These are phyloP conservation scores for Scyliorhinus canicula DNA, from an alignment of 2,797 vertebrate species.

Conservation along the genomic window DNA sequence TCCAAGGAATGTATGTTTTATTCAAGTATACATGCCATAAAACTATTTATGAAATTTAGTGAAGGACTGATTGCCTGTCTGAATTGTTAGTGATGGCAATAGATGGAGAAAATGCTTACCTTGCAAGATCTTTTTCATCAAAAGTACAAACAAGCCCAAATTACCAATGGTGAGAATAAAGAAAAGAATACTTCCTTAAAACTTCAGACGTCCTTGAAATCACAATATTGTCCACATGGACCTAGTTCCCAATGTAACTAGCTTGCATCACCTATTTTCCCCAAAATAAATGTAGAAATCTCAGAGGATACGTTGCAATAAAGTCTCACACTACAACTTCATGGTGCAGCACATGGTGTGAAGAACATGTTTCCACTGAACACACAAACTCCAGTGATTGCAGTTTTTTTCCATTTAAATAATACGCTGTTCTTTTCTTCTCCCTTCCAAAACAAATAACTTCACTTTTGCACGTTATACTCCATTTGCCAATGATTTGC, in stretches of 20 bases:
- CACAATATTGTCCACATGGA: background rate
- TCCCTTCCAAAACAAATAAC: too few relatives aligned
- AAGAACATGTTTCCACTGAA: background rate
- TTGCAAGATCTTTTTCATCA: background rate
- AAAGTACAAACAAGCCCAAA: background rate
- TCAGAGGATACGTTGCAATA: background rate
- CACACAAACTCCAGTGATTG: background rate
- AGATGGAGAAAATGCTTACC: background rate
- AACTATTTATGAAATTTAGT: background rate
- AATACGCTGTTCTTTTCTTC: too few relatives aligned
- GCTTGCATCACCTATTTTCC: background rate
- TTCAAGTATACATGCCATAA: background rate
- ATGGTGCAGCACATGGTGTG: background rate
- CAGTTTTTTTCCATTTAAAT: too few relatives aligned
- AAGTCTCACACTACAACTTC: background rate
- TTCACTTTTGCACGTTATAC: too few relatives aligned
- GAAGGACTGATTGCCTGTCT: background rate
- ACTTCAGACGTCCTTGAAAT: background rate
- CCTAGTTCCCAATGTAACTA: background rate
- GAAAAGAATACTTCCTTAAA: background rate
- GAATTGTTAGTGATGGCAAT: background rate
- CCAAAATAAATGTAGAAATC: background rate
- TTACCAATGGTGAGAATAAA: background rate
- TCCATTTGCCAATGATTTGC: too few relatives aligned
- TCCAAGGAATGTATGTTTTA: background rate